phyloP scores from a whole-genome alignment of 1,140 invertebrate species.

The Physella acuta region DNA sequence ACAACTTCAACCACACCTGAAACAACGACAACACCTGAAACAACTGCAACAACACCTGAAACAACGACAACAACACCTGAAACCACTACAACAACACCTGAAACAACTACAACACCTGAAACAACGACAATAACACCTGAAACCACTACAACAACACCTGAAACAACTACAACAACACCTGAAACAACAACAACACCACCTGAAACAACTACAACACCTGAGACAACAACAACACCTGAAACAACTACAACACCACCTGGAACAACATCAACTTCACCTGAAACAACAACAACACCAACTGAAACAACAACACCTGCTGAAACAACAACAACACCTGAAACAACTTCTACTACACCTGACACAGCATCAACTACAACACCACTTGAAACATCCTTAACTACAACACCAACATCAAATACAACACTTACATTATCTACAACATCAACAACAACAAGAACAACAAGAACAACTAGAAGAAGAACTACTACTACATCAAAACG shows the following conservation, averaged over 20 bases:
- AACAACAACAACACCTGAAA: slow-evolving; percentile 1
- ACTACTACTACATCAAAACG: neutral
- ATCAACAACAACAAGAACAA: neutral
- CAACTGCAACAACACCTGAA: no score
- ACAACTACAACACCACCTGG: neutral
- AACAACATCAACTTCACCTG: neutral
- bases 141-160: neutral
- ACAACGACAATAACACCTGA: neutral
- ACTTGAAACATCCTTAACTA: neutral
- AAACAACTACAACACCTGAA: neutral
- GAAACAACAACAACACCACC: neutral
- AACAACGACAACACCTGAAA: no score
- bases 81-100: no score
- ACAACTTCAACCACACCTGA: neutral
- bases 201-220: neutral
- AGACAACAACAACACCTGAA: neutral
- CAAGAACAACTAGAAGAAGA: neutral
- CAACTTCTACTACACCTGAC: no score
- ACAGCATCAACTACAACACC: neutral
- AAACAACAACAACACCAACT: neutral
- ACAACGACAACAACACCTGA: no score
- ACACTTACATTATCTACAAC: neutral
- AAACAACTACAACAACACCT: neutral
- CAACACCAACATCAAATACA: neutral
- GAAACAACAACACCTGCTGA: neutral